Conservation (phyloP, 2,888 invertebrate species). For the Dendrolimus houi region DNA sequence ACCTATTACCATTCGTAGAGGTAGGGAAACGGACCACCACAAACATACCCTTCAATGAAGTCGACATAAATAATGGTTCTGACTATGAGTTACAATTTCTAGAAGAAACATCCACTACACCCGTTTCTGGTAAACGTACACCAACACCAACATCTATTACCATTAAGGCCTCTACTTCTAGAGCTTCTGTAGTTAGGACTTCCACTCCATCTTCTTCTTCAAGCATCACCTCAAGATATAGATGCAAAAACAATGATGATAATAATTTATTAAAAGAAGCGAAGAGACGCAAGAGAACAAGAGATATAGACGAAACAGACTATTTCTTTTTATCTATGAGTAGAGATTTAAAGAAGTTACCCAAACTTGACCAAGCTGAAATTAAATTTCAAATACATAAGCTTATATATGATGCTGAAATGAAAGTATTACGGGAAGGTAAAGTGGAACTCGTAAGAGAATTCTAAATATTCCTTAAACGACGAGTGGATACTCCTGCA, state of each 20-base stretch:
- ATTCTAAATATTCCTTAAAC: neutral
- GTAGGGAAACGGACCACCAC: neutral
- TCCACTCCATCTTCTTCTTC: neutral
- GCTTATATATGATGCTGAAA: slow-evolving; percentile 8
- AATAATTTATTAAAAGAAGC: neutral
- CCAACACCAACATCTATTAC: neutral
- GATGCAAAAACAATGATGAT: neutral
- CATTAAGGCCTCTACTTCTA: too few relatives aligned
- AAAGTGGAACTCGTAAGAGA: neutral
- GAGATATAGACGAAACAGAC: slow-evolving; percentile 3
- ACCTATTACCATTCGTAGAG: neutral
- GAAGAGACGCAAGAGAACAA: neutral
- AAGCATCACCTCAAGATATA: neutral
- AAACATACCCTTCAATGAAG: neutral
- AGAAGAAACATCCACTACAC: neutral
- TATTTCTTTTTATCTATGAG: slow-evolving; percentile 11
- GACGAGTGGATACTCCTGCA: neutral
- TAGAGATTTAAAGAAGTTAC: slow-evolving; percentile 8
- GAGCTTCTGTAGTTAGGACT: neutral
- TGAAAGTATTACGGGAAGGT: slow-evolving; percentile 1
- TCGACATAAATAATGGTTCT: neutral
- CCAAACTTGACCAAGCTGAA: slow-evolving; percentile 9
- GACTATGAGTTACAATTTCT: neutral
- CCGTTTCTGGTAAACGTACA: neutral
- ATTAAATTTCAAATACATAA: slow-evolving; percentile 11